Conservation (phyloP, 1,140 invertebrate species). For the Stegodyphus mimosarum region DNA sequence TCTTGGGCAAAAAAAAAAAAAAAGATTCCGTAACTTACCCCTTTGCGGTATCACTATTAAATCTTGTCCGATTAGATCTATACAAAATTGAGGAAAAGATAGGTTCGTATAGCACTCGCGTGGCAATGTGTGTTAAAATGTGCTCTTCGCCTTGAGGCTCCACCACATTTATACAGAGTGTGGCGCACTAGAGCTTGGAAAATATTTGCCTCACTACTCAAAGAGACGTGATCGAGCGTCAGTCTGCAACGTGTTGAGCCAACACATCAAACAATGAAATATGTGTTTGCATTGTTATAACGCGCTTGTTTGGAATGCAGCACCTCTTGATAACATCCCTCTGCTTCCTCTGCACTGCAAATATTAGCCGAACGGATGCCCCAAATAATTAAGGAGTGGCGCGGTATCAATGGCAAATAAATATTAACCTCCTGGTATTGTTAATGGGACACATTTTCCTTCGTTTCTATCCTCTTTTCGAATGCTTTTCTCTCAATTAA, state of each 20-base stretch:
- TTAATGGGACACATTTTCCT: slow-evolving; percentile 29
- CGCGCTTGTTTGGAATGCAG: slow-evolving; percentile 53
- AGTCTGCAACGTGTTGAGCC: slow-evolving; percentile 31
- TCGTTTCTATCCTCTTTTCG: background rate
- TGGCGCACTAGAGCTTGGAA: slow-evolving; percentile 31
- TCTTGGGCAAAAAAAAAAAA: too few species aligned
- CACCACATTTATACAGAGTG: slow-evolving; percentile 48
- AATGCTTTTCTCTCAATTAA: background rate
- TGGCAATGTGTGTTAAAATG: slow-evolving; percentile 15
- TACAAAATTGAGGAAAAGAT: too few species aligned
- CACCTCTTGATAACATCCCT: slow-evolving; percentile 26
- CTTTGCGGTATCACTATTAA: too few species aligned
- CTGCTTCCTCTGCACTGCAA: slow-evolving; percentile 39
- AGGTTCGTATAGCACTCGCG: background rate
- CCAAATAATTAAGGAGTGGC: slow-evolving; percentile 56
- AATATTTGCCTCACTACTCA: slow-evolving; percentile 57
- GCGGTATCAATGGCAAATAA: slow-evolving; percentile 59
- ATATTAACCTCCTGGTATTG: slow-evolving; percentile 59
- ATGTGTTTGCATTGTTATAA: slow-evolving; percentile 59
- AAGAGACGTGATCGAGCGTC: slow-evolving; percentile 13
- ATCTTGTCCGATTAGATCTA: too few species aligned
- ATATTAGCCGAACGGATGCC: slow-evolving; percentile 58
- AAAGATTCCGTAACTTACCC: too few species aligned
- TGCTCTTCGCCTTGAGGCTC: slow-evolving; percentile 30
- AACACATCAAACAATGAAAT: slow-evolving; percentile 59